phyloP scores from a whole-genome alignment of 2,797 vertebrate species.

The Myioborus miniatus region DNA sequence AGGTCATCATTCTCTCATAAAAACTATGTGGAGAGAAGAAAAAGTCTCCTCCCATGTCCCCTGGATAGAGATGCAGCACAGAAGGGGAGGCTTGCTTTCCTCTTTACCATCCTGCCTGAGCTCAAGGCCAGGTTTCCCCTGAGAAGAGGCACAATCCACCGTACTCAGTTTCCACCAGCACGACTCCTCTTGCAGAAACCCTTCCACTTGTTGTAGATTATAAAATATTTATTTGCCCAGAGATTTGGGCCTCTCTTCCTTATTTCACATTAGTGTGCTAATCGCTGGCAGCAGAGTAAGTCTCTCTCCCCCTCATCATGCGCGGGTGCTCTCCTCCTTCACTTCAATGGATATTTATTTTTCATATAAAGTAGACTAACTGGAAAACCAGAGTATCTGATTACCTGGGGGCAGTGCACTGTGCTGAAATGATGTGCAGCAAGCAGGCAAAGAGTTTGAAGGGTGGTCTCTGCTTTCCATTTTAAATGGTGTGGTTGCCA shows the following conservation, averaged over 20 bases:
- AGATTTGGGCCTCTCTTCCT: slow-evolving; percentile 53
- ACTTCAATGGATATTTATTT: slow-evolving; percentile 41
- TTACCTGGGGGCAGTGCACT: background rate
- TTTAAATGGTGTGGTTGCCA: background rate
- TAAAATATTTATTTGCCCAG: slow-evolving; percentile 64
- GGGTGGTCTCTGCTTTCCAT: background rate
- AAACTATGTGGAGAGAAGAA: background rate
- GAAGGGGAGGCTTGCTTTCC: background rate
- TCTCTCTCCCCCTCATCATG: background rate
- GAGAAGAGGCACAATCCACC: slow-evolving; percentile 12
- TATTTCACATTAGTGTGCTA: slow-evolving; percentile 51
- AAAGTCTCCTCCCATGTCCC: background rate
- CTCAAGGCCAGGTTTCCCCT: slow-evolving; percentile 29
- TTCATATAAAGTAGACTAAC: slow-evolving; percentile 35
- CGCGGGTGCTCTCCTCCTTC: background rate
- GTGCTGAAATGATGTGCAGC: background rate
- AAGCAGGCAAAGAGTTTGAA: background rate
- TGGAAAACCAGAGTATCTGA: slow-evolving; percentile 14
- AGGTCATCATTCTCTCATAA: slow-evolving; percentile 10
- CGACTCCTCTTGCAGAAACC: background rate
- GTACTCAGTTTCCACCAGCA: background rate
- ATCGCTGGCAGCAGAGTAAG: slow-evolving; percentile 42
- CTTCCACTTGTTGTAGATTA: slow-evolving; percentile 53
- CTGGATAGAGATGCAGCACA: background rate
- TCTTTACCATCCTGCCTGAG: background rate